Evolutionary conservation across 2,113 vertebrate species (phyloP).

Genomic region (Platycercus adscitus): DNA sequence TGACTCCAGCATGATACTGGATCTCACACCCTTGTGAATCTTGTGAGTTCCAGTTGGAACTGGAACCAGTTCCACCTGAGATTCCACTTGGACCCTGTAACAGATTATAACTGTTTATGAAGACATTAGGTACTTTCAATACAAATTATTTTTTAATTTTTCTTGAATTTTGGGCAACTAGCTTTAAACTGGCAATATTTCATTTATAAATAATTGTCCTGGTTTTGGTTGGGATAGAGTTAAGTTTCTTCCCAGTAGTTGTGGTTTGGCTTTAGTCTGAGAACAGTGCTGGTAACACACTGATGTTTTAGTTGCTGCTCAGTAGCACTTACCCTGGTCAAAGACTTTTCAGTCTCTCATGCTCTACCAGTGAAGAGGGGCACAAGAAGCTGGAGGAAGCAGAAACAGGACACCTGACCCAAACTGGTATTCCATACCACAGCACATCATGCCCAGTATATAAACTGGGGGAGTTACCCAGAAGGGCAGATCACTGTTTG

Average conservation of each 20-base stretch:
- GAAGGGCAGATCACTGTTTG: no score
- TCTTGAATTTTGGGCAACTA: not conserved
- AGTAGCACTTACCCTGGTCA: not conserved
- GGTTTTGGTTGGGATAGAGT: no score
- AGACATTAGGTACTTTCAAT: not conserved
- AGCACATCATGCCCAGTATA: not conserved
- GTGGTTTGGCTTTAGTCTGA: not conserved
- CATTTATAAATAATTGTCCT: not conserved
- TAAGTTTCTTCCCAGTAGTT: no score
- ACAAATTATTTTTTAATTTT: not conserved
- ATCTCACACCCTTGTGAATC: not conserved
- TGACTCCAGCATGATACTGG: no score
- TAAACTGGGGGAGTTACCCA: no score
- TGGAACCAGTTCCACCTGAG: not conserved
- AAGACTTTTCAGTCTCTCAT: not conserved
- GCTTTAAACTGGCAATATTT: not conserved
- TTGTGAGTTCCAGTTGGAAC: not conserved
- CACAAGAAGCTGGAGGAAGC: not conserved
- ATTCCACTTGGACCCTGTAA: accelerated
- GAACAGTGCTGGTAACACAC: not conserved
- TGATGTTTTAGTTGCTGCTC: not conserved
- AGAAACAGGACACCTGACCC: not conserved
- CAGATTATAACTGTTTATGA: not conserved
- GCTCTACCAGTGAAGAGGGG: not conserved
- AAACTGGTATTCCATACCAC: not conserved